A percentile compares a stretch with the other conserved stretches of the same genome.
Evolutionary conservation across 2,888 invertebrate species (phyloP).

Genomic region (Loripinus fragilis): DNA sequence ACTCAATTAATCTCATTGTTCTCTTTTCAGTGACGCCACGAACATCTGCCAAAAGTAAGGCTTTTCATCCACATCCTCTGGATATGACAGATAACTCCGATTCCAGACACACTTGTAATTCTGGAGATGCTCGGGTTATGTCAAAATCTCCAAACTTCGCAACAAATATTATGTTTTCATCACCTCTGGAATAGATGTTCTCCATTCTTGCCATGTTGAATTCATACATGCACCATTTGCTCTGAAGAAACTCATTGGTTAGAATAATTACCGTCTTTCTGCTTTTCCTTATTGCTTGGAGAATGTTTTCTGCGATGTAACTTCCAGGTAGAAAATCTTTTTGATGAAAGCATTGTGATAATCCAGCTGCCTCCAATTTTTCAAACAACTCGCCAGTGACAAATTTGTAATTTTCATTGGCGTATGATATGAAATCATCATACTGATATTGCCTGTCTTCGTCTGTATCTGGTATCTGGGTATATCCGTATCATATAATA

Average conservation of each 20-base stretch:
- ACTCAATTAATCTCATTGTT: too few species aligned
- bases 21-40: too few species aligned
- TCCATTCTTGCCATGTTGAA: conserved; percentile 64
- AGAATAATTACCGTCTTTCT: conserved; percentile 62
- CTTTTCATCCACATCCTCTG: background rate
- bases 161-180: background rate
- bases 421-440: conserved; percentile 61
- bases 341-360: conserved; percentile 59
- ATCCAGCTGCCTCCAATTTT: conserved; percentile 36
- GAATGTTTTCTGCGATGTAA: conserved; percentile 60
- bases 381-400: conserved; percentile 30
- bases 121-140: background rate
- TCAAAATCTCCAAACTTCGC: conserved; percentile 26
- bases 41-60: background rate
- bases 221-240: conserved; percentile 67
- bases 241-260: conserved; percentile 50
- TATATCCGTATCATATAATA: conserved; percentile 42
- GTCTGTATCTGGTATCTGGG: background rate
- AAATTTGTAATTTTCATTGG: conserved; percentile 39
- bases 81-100: background rate
- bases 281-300: conserved; percentile 60
- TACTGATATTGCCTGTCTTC: conserved; percentile 34
- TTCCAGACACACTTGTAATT: background rate
- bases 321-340: conserved; percentile 62
- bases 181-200: conserved; percentile 45